A percentile compares a stretch with the other conserved stretches of the same genome.
Conservation (phyloP, 1,140 invertebrate species). For the Subanguina moxae region DNA sequence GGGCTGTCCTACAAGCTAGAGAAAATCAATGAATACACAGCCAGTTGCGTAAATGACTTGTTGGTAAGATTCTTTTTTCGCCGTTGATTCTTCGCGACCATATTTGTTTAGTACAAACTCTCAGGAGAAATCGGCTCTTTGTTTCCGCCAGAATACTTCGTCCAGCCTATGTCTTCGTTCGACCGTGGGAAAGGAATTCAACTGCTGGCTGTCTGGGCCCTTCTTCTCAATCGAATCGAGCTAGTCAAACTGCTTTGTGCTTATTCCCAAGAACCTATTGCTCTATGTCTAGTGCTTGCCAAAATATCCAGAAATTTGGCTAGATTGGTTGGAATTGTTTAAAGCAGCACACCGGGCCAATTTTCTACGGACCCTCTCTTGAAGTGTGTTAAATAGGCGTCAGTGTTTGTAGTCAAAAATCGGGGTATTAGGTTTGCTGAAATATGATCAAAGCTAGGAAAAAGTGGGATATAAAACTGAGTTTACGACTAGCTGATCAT, state of each 20-base stretch:
- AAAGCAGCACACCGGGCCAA: too few relatives aligned
- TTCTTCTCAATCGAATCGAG: constrained; percentile 18
- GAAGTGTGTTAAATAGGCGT: too few relatives aligned
- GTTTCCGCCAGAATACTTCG: constrained; percentile 14
- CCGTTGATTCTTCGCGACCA: not conserved
- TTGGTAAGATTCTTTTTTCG: constrained; percentile 8
- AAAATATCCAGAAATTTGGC: constrained; percentile 13
- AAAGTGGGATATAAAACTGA: too few relatives aligned
- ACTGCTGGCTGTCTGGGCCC: constrained; percentile 13
- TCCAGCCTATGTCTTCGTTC: not conserved
- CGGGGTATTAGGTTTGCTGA: too few relatives aligned
- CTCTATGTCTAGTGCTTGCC: constrained; percentile 14
- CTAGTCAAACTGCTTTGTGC: constrained; percentile 22
- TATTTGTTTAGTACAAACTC: constrained; percentile 16
- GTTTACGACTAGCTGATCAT: too few relatives aligned
- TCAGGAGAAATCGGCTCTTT: constrained; percentile 16
- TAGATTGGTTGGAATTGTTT: constrained; percentile 15
- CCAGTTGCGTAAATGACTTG: constrained; percentile 15
- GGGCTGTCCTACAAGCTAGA: constrained; percentile 15
- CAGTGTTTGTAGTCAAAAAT: too few relatives aligned
- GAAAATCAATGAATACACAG: constrained; percentile 20
- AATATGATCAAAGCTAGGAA: too few relatives aligned
- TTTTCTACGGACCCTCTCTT: too few relatives aligned
- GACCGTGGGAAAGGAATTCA: constrained; percentile 1
- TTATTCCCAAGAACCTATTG: constrained; percentile 19